Evolutionary conservation across 1,140 invertebrate species (phyloP), one percentile per base, ranked within the genome.

Genomic region (Anastrepha obliqua): DNA sequence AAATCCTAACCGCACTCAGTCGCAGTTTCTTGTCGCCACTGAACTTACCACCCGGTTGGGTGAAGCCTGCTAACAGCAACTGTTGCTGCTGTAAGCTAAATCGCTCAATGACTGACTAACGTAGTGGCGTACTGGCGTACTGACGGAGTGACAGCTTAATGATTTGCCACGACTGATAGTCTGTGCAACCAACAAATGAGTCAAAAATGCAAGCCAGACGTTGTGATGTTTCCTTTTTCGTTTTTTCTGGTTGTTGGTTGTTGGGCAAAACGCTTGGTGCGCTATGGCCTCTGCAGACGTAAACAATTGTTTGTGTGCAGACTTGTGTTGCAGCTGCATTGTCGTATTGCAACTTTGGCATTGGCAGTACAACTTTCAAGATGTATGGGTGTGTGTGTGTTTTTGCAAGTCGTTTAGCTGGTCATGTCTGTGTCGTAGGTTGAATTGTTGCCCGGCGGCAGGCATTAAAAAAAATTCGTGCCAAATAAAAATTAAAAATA

Each of bases 391-490:
- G 44, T 74, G 42, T 44, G 11, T 74, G 17, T 74, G 11, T 74
- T 15, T 74, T 15, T 78, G 5, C 11, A 17, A 13, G 42, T n/a
- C 20, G 2, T 55, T 81, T 81, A 13, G 29, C 7, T 67, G 64
- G n/a, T 39, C 2, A 67, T 29, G 29, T 39, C 64, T 15, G 17
- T 55, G 47, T 81, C 8, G 47, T 29, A 20, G n/a, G 74, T 81
- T 55, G 42, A 81, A n/a, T 81, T 81, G 17, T 81, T 81, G 74
- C 47, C 74, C 55, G 6, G 74, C 44, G n/a, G 74, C 74, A 78
- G 17, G 15, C 47, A 78, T 15, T 15, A 13, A 44, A 13, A 29
- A 29, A 13, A 78, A 51, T 78, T 44, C n/a, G n/a, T 47, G 47
- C 3, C 47, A 8, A 55, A 78, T 13, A 78, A 78, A 70, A 44